Evolutionary conservation across 2,888 invertebrate genomes (phyloP).

Genomic region (Mechanitis messenoides): DNA sequence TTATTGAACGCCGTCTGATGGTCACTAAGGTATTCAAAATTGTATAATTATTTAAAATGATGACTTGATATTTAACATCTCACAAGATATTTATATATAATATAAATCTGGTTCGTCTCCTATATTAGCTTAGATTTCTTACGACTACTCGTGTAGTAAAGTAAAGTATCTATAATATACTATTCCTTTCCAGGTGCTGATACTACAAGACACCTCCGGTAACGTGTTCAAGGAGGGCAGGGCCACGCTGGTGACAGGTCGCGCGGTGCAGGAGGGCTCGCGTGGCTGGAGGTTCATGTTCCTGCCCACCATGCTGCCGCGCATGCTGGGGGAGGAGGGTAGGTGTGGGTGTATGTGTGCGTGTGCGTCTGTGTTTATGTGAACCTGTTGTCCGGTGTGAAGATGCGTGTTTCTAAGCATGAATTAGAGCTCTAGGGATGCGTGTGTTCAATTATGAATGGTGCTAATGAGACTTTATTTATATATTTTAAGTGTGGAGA

Average conservation of each 20-base stretch:
- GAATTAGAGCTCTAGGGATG: too few species aligned
- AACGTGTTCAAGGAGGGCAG: conserved; percentile 33
- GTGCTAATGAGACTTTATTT: too few species aligned
- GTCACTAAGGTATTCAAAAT: conserved; percentile 44
- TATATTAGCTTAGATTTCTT: too few species aligned
- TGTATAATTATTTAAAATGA: too few species aligned
- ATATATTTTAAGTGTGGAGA: too few species aligned
- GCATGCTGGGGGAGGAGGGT: conserved; percentile 24
- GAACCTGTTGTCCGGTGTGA: background rate
- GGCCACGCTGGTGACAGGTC: conserved; percentile 47
- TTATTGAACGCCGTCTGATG: conserved; percentile 42
- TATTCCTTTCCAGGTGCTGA: conserved; percentile 34
- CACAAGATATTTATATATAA: too few species aligned
- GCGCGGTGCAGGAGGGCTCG: conserved; percentile 32
- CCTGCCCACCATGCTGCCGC: conserved; percentile 45
- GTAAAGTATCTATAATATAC: too few species aligned
- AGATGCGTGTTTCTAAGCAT: too few species aligned
- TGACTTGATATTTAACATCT: background rate
- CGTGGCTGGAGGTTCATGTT: conserved; percentile 37
- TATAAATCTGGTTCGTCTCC: too few species aligned
- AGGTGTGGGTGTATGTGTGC: background rate
- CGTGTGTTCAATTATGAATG: too few species aligned
- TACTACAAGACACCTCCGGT: conserved; percentile 34
- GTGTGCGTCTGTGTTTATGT: background rate
- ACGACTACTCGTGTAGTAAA: too few species aligned